phyloP scores from a whole-genome alignment of 2,888 invertebrate genomes.

The Chloromyia formosa region DNA sequence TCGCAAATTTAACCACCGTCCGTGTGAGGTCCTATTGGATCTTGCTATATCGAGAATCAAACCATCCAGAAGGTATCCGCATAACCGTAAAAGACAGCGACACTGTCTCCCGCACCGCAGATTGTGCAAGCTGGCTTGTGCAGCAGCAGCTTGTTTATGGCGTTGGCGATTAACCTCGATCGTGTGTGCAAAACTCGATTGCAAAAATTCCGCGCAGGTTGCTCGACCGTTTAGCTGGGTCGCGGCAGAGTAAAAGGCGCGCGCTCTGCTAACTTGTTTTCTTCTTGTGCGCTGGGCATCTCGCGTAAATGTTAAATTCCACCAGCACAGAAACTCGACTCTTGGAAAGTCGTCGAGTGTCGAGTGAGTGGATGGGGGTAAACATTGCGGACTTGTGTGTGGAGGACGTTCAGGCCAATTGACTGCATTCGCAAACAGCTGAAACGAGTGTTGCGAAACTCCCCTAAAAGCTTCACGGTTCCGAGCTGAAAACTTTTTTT shows the following conservation, averaged over 20 bases:
- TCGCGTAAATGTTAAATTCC: slow-evolving; percentile 32
- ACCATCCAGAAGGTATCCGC: slow-evolving; percentile 4
- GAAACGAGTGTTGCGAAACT: not conserved
- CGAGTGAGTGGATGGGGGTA: not conserved
- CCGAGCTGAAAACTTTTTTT: not conserved
- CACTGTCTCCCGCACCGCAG: not conserved
- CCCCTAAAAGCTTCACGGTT: not conserved
- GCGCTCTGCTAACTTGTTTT: slow-evolving; percentile 9
- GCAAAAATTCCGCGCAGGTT: slow-evolving; percentile 11
- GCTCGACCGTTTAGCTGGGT: slow-evolving; percentile 9
- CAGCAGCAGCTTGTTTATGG: not conserved
- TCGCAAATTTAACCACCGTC: not conserved
- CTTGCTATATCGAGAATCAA: not conserved
- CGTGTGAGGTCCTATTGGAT: not conserved
- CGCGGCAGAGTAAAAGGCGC: not conserved
- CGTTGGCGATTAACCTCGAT: slow-evolving; percentile 38
- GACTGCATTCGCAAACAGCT: not conserved
- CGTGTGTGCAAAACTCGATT: not conserved
- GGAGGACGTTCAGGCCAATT: not conserved
- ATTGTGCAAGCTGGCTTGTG: slow-evolving; percentile 20
- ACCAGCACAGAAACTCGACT: not conserved
- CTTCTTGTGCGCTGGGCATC: not conserved
- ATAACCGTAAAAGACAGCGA: slow-evolving; percentile 20
- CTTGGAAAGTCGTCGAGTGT: not conserved
- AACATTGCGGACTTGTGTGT: not conserved